Evolutionary conservation across 1,140 invertebrate species (phyloP), one percentile per base, ranked within the genome.

Genomic region (Eriocheir sinensis): DNA sequence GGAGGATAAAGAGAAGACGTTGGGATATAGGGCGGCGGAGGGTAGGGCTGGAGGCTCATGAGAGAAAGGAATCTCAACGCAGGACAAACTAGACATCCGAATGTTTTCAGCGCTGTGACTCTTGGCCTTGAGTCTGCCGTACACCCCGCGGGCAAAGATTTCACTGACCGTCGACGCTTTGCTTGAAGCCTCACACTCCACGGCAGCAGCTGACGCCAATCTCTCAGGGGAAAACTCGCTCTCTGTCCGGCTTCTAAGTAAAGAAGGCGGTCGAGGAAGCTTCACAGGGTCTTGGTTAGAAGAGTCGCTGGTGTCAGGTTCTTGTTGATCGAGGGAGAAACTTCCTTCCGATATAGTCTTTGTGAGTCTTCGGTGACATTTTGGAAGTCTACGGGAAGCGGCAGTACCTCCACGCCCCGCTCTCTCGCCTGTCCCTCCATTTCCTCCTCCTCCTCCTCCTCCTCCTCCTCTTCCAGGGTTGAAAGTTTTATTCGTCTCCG

Each of bases 71-170:
- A 94, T 91, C 81, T 94, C 94, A 12, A 94, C 94, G 72, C 89
- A 92, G 81, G 80, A 91, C n/a, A 94, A 53, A 38, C 94, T 94
- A 48, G 94, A 94, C 41, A 94, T 89, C 30, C 94, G 94, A 27
- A 94, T 94, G 81, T 94, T 94, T 48, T 94, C 94, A 21, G 92
- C 94, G 91, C 94, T 94, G 15, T 81, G 94, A 32, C 94, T 94
- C 81, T 94, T 94, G 48, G 41, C 40, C 41, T 53, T 91, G 30
- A 94, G 40, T 48, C 80, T 83, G 21, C 94, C 94, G 2, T 40
- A 94, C 36, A 94, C 94, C 36, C 94, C 94, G n/a, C 94, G 94
- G 21, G 94, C 90, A 60, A 94, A 94, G 21, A 94, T 94, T 34
- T 94, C 89, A 41, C 94, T 94, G 34, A 94, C 94, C 27, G 89